Evolutionary conservation across 1,140 invertebrate genomes (phyloP).

Genomic region (Sitophilus oryzae): DNA sequence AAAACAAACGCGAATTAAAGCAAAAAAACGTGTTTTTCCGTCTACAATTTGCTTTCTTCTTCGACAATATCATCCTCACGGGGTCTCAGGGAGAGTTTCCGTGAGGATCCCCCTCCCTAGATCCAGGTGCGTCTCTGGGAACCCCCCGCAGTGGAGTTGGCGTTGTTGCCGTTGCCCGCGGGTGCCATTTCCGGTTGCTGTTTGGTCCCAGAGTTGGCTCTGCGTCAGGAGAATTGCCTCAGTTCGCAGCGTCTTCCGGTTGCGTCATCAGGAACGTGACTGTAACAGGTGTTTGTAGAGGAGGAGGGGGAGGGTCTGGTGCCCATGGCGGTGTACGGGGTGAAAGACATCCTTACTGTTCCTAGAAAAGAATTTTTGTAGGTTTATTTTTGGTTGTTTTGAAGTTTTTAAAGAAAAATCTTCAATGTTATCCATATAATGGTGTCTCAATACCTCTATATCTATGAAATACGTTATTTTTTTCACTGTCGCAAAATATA

Average conservation of each 20-base stretch:
- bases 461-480: too few relatives aligned
- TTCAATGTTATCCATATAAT: too few relatives aligned
- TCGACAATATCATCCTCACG: constrained; percentile 20
- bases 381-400: too few relatives aligned
- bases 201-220: not conserved
- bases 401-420: too few relatives aligned
- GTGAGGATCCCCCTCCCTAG: constrained; percentile 19
- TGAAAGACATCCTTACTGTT: constrained; percentile 29
- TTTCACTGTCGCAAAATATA: too few relatives aligned
- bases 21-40: too few relatives aligned
- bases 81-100: constrained; percentile 8
- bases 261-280: constrained; percentile 32
- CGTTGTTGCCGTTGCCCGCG: not conserved
- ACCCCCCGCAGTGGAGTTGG: not conserved
- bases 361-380: too few relatives aligned
- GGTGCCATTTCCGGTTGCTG: constrained; percentile 3
- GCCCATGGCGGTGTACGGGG: constrained; percentile 26
- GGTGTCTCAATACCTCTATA: too few relatives aligned
- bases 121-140: constrained; percentile 17
- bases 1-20: too few relatives aligned
- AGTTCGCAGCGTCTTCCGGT: constrained; percentile 21
- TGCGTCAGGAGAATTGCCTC: constrained; percentile 30
- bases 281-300: constrained; percentile 34
- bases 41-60: constrained; percentile 17
- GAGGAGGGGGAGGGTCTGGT: constrained; percentile 27